Conservation (phyloP, 2,797 vertebrate species). For the Siniperca scherzeri region DNA sequence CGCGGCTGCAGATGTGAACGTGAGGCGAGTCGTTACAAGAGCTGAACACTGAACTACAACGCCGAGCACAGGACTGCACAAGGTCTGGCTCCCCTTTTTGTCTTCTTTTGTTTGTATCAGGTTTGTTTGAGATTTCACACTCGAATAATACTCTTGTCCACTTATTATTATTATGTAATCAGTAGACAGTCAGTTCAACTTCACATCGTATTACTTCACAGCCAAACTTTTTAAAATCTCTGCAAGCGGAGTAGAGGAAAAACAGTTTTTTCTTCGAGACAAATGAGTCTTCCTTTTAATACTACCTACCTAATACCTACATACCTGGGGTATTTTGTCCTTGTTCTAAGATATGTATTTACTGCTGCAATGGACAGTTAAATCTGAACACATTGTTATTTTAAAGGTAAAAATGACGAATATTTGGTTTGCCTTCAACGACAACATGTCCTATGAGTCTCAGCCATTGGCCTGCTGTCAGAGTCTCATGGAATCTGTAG, state of each 20-base stretch:
- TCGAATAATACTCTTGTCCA: neutral
- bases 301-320: no score
- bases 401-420: neutral
- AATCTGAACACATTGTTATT: neutral
- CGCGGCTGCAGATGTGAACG: conserved; percentile 50
- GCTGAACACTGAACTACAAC: neutral
- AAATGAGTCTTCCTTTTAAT: neutral
- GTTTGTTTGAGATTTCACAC: neutral
- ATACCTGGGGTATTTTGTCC: neutral
- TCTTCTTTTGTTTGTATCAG: neutral
- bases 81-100: conserved; percentile 42
- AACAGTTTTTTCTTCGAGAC: neutral
- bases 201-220: neutral
- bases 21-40: neutral
- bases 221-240: neutral
- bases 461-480: neutral
- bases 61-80: conserved; percentile 17
- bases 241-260: neutral
- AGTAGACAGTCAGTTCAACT: neutral
- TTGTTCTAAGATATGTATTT: neutral
- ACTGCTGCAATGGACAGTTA: neutral
- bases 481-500: neutral
- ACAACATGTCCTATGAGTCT: neutral
- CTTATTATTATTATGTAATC: no score
- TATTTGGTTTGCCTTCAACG: neutral